These are phyloP conservation scores for Drosophila trapezifrons DNA, from an alignment of 1,140 invertebrate species.

Conservation along the genomic window DNA sequence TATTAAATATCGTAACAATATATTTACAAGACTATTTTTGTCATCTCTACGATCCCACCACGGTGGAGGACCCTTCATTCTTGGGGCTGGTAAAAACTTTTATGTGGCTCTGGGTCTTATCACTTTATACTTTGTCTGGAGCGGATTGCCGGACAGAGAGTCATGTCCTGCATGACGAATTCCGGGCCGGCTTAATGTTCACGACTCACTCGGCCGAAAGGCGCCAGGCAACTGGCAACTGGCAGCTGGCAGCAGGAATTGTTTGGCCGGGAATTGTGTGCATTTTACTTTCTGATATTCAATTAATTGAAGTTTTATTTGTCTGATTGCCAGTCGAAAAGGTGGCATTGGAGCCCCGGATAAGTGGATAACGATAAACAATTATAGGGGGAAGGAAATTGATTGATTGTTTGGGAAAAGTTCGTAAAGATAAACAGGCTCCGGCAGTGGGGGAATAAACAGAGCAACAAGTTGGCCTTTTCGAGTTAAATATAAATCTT, in stretches of 20 bases:
- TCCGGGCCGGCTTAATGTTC: constrained; percentile 34
- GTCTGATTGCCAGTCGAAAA: constrained; percentile 35
- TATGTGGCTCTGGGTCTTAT: constrained; percentile 65
- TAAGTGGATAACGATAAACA: constrained; percentile 47
- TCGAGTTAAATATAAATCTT: neutral
- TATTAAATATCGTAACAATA: neutral
- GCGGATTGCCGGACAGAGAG: constrained; percentile 60
- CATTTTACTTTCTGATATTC: constrained; percentile 62
- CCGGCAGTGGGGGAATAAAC: neutral
- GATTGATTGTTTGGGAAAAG: constrained; percentile 51
- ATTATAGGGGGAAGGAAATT: constrained; percentile 49
- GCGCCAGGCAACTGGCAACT: neutral
- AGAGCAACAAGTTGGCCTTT: neutral
- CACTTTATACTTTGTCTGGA: constrained; percentile 69
- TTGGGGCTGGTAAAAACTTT: constrained; percentile 56
- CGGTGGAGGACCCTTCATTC: constrained; percentile 3
- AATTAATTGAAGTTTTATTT: constrained; percentile 79
- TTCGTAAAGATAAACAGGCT: constrained; percentile 23
- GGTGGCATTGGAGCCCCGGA: constrained; percentile 6
- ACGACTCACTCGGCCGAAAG: constrained; percentile 26
- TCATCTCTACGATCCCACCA: neutral
- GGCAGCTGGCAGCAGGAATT: constrained; percentile 15
- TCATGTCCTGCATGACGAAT: constrained; percentile 55
- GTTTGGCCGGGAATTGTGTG: constrained; percentile 41
- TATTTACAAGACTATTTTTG: neutral